These are phyloP conservation scores for Lethocerus indicus DNA, from an alignment of 1,140 invertebrate genomes.

Conservation along the genomic window DNA sequence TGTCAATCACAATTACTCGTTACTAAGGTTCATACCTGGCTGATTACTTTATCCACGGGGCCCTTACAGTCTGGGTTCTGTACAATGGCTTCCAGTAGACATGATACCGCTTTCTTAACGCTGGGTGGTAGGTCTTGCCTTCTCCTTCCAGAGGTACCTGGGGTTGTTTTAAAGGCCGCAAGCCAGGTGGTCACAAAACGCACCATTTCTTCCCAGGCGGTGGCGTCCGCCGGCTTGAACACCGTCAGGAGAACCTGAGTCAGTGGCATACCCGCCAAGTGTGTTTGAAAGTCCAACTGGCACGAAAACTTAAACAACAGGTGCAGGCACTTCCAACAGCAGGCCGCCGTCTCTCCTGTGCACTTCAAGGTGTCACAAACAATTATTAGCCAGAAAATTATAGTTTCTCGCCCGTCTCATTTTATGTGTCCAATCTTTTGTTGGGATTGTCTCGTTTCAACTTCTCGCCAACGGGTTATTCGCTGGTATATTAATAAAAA, in stretches of 20 bases:
- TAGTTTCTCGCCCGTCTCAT: no score
- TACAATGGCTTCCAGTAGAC: not conserved
- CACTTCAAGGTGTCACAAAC: no score
- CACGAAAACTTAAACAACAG: not conserved
- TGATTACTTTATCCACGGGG: not conserved
- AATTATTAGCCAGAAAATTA: no score
- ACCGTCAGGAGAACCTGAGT: not conserved
- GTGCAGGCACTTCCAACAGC: not conserved
- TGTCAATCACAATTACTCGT: not conserved
- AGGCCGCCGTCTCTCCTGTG: not conserved
- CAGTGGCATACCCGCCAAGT: not conserved
- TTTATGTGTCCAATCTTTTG: no score
- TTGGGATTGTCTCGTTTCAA: no score
- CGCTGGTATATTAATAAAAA: no score
- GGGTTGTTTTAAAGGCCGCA: not conserved
- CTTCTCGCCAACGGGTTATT: no score
- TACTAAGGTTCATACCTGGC: not conserved
- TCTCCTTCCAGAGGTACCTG: no score
- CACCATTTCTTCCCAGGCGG: not conserved
- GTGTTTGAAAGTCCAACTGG: not conserved
- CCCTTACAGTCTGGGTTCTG: not conserved
- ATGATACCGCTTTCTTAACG: no score
- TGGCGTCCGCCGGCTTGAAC: not conserved
- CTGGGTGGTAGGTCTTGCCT: no score
- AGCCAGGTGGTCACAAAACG: not conserved